These are phyloP conservation scores for Azemiops feae DNA, from an alignment of 2,113 vertebrate species.

Conservation along the genomic window DNA sequence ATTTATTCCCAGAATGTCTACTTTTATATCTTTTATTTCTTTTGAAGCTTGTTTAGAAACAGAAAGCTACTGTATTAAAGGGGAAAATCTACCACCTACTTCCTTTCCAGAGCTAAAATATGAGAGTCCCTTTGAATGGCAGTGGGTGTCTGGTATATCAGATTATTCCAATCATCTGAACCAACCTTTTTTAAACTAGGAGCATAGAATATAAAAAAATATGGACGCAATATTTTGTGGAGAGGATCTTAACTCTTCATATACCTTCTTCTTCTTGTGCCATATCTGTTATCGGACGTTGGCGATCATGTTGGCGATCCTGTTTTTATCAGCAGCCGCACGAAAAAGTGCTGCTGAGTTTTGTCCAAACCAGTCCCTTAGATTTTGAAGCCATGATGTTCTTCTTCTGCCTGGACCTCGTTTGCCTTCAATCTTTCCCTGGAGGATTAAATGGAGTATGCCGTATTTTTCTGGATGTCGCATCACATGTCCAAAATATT, in stretches of 20 bases:
- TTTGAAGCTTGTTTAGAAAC: background rate
- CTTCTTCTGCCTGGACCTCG: too few species aligned
- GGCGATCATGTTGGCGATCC: too few species aligned
- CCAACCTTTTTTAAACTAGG: background rate
- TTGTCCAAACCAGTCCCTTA: too few species aligned
- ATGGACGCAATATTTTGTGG: background rate
- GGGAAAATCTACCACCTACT: background rate
- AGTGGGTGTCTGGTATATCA: background rate
- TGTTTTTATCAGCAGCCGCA: too few species aligned
- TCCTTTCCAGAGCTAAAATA: background rate
- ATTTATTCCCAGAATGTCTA: background rate
- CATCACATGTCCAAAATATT: too few species aligned
- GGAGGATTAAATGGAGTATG: too few species aligned
- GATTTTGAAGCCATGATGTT: too few species aligned
- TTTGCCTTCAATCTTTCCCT: too few species aligned
- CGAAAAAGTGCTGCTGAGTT: too few species aligned
- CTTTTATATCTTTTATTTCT: background rate
- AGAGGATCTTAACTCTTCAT: background rate
- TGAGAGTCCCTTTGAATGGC: background rate
- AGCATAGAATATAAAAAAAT: background rate
- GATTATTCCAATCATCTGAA: accelerated
- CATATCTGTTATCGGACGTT: too few species aligned
- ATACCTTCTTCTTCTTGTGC: too few species aligned
- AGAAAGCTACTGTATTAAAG: background rate
- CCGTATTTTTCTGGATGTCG: too few species aligned